Evolutionary conservation across 2,888 invertebrate species (phyloP).

Genomic region (Athrips mouffetella): DNA sequence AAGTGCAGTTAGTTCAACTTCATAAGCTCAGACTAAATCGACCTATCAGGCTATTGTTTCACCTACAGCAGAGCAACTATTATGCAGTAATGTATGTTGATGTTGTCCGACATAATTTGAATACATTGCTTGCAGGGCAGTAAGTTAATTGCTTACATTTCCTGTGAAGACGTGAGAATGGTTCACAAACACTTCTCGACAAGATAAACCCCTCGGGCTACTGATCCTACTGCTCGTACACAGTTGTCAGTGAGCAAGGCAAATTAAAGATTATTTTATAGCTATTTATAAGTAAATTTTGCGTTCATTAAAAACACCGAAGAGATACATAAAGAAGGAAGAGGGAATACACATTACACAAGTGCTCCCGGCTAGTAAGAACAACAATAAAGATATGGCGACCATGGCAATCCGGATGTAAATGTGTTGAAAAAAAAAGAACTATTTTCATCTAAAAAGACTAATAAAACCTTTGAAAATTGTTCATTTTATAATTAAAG

Average conservation of each 20-base stretch:
- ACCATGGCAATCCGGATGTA: too few relatives aligned
- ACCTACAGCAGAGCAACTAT: slow-evolving; percentile 15
- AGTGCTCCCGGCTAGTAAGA: too few relatives aligned
- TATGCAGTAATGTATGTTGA: slow-evolving; percentile 28
- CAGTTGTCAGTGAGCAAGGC: neutral
- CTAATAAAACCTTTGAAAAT: too few relatives aligned
- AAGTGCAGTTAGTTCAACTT: neutral
- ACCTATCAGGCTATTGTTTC: slow-evolving; percentile 21
- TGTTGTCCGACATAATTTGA: slow-evolving; percentile 24
- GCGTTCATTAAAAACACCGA: too few relatives aligned
- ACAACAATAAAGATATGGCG: too few relatives aligned
- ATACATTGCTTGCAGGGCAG: slow-evolving; percentile 11
- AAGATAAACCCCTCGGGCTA: neutral
- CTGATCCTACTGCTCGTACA: neutral
- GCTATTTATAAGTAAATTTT: too few relatives aligned
- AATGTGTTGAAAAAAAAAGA: too few relatives aligned
- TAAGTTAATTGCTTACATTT: slow-evolving; percentile 1
- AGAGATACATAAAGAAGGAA: too few relatives aligned
- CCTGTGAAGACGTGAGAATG: slow-evolving; percentile 4
- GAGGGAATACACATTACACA: too few relatives aligned
- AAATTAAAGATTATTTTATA: too few relatives aligned
- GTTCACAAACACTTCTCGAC: neutral
- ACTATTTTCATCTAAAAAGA: too few relatives aligned
- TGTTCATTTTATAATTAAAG: too few relatives aligned
- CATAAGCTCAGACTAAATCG: slow-evolving; percentile 15